Evolutionary conservation across 2,797 vertebrate species (phyloP), one percentile per base, ranked within the genome.

Genomic region (Gymnothorax reevesii): DNA sequence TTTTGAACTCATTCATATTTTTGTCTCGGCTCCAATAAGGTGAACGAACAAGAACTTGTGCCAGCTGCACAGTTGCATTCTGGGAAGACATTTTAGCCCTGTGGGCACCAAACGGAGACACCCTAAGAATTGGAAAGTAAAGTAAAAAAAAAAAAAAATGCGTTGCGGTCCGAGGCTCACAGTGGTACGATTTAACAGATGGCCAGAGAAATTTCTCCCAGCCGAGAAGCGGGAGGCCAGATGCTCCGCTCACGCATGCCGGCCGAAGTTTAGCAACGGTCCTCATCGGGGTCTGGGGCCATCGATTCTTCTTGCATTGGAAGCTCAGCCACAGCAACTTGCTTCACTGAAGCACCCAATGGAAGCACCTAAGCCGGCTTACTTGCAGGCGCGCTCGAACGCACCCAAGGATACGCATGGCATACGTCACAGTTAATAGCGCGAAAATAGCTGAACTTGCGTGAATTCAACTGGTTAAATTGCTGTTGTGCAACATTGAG

Each of bases 391-490:
- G n/a, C n/a, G n/a, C n/a, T n/a, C n/a, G n/a, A n/a, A n/a, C n/a
- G n/a, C n/a, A n/a, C n/a, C n/a, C n/a, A 55, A 15, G 12, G 25
- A 49, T 20, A 77, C 77, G 49, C 25, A 42, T 17, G 42, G 42
- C 55, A 22, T 85, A 22, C 84, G 27, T 55, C 9, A 77, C 71
- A 54, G 60, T 75, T 77, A 85, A 85, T 77, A 84, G 59, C 20
- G 4, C 57, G 42, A 27, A 57, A 73, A 77, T 85, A 85, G 79
- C 79, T 62, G 62, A 20, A 9, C 73, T 12, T 49, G 60, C 33
- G 27, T 3, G 49, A 33, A 52, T 73, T 85, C 73, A 15, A 9
- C 52, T 20, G 84, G n/a, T 25, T 27, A 10, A 57, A 60, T 66
- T 10, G 52, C 57, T 57, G 13, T 42, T 60, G 42, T 20, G 33